Base-by-base conservation (phyloP, 2,888 invertebrate genomes). In the Acleris cristana region DNA sequence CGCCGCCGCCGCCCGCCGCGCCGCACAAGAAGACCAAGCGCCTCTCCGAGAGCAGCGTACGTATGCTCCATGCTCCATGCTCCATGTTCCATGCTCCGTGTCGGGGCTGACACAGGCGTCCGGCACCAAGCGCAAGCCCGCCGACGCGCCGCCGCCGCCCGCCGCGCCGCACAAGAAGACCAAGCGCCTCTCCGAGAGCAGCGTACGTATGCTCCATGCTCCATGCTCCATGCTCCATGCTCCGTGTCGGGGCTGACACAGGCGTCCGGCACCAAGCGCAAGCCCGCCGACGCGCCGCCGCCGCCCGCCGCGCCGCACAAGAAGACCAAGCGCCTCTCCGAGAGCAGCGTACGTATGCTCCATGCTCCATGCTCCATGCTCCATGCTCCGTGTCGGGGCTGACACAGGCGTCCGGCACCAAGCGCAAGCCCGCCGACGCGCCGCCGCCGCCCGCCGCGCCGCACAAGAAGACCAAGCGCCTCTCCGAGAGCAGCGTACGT, bases 301-400 rank as follows among this genome's bases (percentile, higher is more conserved):
- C 23, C 23, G 23, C 23, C 26, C 26, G 26, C 26, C 26, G 26
- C 78, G 12, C 77, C 71, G 30, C 57, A 23, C 71, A 90, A 90
- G 85, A 90, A 89, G 80, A 83, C 83, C 61, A 90, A 92, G 71
- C 81, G 90, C 0, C 79, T 89, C 7, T 88, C 88, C 7, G 92
- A 92, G 80, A 90, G 26, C 26, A 26, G 26, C 26, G 26, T 26
- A 26, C 26, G 26, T 26, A 60, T 21, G 76, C 81, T 72, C 30
- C 30, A 26, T 7, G 26, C 26, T 26, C 30, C 30, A 7, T 26
- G 10, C 30, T 30, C 1, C 30, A 30, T 8, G 30, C 30, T 30
- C 8, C 30, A 30, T 30, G 30, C 30, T 30, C 8, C 30, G 10
- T 30, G 30, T 26, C 26, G 26, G 26, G 23, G 26, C 26, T 26